These are phyloP conservation scores for Nephila pilipes DNA, from an alignment of 1,140 invertebrate species.

Conservation along the genomic window DNA sequence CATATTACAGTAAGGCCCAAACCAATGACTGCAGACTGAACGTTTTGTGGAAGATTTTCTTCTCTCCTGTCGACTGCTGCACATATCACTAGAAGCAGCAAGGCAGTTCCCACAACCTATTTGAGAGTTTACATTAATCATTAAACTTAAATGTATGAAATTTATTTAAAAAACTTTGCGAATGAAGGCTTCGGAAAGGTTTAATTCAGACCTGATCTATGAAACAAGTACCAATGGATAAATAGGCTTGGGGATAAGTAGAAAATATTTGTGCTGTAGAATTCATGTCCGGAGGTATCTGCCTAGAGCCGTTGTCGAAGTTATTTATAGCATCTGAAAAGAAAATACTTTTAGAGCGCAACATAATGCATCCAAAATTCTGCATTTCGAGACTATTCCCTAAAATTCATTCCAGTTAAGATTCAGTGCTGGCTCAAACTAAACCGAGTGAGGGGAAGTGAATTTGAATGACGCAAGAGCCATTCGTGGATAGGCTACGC, in stretches of 20 bases:
- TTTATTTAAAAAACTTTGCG: not conserved
- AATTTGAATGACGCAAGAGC: too few relatives aligned
- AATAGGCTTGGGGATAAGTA: constrained; percentile 77
- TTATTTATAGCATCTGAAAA: constrained; percentile 33
- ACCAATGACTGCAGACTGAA: constrained; percentile 80
- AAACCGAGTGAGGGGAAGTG: too few relatives aligned
- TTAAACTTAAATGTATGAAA: too few relatives aligned
- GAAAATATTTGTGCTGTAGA: constrained; percentile 83
- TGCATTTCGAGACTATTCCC: too few relatives aligned
- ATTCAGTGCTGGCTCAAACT: too few relatives aligned
- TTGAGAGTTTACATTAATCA: not conserved
- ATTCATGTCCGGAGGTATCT: constrained; percentile 81
- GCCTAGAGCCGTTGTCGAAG: constrained; percentile 78
- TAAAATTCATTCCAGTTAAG: too few relatives aligned
- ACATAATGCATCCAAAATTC: too few relatives aligned
- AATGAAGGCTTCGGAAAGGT: not conserved
- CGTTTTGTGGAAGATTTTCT: constrained; percentile 80
- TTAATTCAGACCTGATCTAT: constrained; percentile 63
- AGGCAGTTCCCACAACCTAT: constrained; percentile 84
- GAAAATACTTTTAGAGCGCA: not conserved
- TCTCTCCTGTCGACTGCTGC: constrained; percentile 84
- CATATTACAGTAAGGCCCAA: constrained; percentile 83
- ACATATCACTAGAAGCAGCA: constrained; percentile 83
- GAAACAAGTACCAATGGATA: constrained; percentile 49
- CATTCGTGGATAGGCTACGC: too few relatives aligned